Percentiles rank a stretch among this genome's conserved stretches.
Evolutionary conservation across 2,797 vertebrate genomes (phyloP).

Genomic region (Tragopan temminckii): DNA sequence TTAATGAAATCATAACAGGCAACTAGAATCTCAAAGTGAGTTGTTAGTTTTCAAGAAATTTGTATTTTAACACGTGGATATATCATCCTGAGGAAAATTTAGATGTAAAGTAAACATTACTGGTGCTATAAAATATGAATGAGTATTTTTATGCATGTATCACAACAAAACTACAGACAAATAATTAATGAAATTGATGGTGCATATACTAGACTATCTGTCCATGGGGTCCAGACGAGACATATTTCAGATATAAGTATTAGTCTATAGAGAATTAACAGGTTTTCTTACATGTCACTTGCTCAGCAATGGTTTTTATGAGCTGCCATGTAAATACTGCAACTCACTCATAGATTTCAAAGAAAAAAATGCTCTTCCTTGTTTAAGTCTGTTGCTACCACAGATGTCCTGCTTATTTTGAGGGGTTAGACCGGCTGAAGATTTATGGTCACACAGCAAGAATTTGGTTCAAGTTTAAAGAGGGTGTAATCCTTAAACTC

Average conservation of each 20-base stretch:
- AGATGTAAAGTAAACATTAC: neutral
- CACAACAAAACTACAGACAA: neutral
- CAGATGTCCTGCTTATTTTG: neutral
- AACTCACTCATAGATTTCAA: neutral
- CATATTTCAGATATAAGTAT: neutral
- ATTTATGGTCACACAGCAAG: neutral
- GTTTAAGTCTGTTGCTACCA: neutral
- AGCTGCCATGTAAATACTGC: neutral
- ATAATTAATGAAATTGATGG: rapidly evolving
- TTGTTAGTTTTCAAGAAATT: neutral
- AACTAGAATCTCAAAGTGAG: neutral
- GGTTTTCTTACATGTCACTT: neutral
- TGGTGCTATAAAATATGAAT: neutral
- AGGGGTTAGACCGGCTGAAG: neutral
- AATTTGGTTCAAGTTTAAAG: neutral
- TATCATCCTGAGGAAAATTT: neutral
- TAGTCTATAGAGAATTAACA: rapidly evolving
- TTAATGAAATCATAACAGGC: neutral
- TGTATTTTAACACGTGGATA: neutral
- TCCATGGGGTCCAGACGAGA: neutral
- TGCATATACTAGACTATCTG: neutral
- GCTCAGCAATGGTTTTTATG: neutral
- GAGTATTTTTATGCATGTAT: neutral
- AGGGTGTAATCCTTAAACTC: neutral
- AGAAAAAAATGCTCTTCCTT: neutral